Percentiles rank a stretch among this genome's conserved stretches.
These are phyloP conservation scores for Tridacna crocea DNA, from an alignment of 2,888 invertebrate species.

Conservation along the genomic window DNA sequence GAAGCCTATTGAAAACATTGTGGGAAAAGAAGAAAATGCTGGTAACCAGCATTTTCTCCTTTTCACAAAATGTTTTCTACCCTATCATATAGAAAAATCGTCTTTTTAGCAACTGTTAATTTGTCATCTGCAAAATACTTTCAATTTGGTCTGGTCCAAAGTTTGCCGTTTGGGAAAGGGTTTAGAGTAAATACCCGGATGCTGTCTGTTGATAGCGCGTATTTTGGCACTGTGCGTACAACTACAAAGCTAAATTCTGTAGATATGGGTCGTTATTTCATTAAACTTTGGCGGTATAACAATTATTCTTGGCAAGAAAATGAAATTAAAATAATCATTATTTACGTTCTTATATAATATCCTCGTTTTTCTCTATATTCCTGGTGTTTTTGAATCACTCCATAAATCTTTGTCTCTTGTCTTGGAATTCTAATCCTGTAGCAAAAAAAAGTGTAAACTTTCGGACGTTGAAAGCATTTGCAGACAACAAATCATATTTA, in stretches of 20 bases:
- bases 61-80: background rate
- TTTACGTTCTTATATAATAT: background rate
- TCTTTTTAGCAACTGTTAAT: too few relatives aligned
- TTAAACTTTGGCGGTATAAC: constrained; percentile 40
- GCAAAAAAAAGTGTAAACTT: background rate
- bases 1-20: background rate
- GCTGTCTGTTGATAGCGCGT: too few relatives aligned
- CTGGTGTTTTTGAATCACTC: too few relatives aligned
- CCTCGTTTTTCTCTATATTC: background rate
- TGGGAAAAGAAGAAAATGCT: background rate
- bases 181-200: too few relatives aligned
- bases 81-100: too few relatives aligned
- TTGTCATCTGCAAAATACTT: too few relatives aligned
- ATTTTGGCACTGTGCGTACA: too few relatives aligned
- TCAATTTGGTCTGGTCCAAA: too few relatives aligned
- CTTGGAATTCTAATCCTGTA: background rate
- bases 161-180: too few relatives aligned
- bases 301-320: constrained; percentile 27
- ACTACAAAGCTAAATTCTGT: constrained; percentile 12
- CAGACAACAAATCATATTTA: background rate
- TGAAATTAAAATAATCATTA: constrained; percentile 25
- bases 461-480: background rate
- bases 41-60: background rate
- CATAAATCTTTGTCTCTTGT: background rate
- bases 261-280: constrained; percentile 49